Evolutionary conservation across 1,140 invertebrate species (phyloP).

Genomic region (Nilaparvata lugens): DNA sequence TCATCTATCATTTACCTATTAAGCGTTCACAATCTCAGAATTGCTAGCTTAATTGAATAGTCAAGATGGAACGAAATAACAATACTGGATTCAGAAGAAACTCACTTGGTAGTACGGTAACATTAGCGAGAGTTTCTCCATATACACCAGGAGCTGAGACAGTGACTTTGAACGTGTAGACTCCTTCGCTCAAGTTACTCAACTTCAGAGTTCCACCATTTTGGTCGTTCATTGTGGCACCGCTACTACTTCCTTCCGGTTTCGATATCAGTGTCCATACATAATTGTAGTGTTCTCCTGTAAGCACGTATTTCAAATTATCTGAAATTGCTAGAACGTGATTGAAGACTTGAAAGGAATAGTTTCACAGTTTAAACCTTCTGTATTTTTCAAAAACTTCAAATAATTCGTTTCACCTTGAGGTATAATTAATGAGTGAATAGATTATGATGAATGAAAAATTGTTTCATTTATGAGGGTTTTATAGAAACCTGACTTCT

Average conservation of each 20-base stretch:
- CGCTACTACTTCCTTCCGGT: slow-evolving; percentile 54
- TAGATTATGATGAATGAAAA: too few relatives aligned
- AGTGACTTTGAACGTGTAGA: slow-evolving; percentile 81
- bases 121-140: slow-evolving; percentile 80
- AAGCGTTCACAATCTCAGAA: too few relatives aligned
- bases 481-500: too few relatives aligned
- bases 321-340: neutral
- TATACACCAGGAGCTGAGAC: slow-evolving; percentile 62
- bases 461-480: too few relatives aligned
- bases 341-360: too few relatives aligned
- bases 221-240: slow-evolving; percentile 44
- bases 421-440: too few relatives aligned
- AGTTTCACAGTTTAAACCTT: too few relatives aligned
- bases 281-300: slow-evolving; percentile 71
- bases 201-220: slow-evolving; percentile 69
- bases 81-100: slow-evolving; percentile 20
- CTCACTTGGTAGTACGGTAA: slow-evolving; percentile 78
- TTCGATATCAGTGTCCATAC: slow-evolving; percentile 78
- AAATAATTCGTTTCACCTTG: too few relatives aligned
- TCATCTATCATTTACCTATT: too few relatives aligned
- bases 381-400: too few relatives aligned
- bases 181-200: slow-evolving; percentile 68
- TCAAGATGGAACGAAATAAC: too few relatives aligned
- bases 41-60: too few relatives aligned
- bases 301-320: slow-evolving; percentile 8